Conservation (phyloP, 2,113 vertebrate species). For the Scomber scombrus region DNA sequence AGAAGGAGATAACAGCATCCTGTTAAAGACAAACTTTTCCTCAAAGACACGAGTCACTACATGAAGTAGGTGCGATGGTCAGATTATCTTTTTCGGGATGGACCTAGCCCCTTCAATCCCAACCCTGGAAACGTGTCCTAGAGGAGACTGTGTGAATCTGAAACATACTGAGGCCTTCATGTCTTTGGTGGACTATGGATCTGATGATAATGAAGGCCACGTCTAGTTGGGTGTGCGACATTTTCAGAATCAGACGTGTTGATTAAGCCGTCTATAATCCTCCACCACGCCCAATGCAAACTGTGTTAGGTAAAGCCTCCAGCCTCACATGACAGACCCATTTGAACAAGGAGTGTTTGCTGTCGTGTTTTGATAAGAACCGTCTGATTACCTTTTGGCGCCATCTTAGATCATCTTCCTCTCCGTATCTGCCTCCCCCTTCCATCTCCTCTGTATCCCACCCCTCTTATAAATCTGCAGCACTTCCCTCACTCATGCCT, state of each 20-base stretch:
- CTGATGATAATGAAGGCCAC: no score
- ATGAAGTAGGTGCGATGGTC: no score
- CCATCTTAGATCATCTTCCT: background rate
- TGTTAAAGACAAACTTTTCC: no score
- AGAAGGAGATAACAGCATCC: no score
- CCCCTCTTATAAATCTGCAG: constrained; percentile 7
- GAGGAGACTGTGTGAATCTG: no score
- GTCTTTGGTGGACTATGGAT: no score
- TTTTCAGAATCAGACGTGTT: background rate
- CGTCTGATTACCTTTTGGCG: constrained; percentile 29
- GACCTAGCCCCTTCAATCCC: no score
- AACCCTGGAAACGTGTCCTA: no score
- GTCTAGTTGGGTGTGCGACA: no score
- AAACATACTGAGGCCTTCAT: no score
- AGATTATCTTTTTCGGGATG: no score
- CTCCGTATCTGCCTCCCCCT: background rate
- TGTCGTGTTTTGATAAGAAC: constrained; percentile 8
- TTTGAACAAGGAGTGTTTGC: background rate
- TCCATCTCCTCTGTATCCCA: background rate
- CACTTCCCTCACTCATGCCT: constrained; percentile 28
- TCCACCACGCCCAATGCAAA: constrained; percentile 10
- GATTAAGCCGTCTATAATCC: background rate
- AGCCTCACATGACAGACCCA: background rate
- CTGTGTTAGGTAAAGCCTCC: background rate
- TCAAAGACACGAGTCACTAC: no score